Percentiles rank a stretch among this genome's conserved stretches.
These are phyloP conservation scores for Brachycybe producta DNA, from an alignment of 2,888 invertebrate species.

Conservation along the genomic window DNA sequence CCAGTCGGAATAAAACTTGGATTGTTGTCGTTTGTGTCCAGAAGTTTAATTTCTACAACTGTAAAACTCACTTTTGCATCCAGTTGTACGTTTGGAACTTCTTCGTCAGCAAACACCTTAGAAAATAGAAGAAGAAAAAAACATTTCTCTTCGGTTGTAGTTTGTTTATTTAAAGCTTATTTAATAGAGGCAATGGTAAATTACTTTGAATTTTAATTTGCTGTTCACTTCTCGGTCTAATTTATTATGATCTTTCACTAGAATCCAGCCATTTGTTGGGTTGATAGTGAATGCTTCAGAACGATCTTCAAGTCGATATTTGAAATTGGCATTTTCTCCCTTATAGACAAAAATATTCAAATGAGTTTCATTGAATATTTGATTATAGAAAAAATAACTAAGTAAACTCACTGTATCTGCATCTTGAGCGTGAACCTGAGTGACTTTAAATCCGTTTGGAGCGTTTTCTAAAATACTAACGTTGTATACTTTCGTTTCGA, in stretches of 20 bases:
- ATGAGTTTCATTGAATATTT: constrained; percentile 11
- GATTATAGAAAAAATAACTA: not conserved
- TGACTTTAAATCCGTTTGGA: constrained; percentile 62
- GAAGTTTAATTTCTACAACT: constrained; percentile 62
- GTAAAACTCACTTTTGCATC: constrained; percentile 42
- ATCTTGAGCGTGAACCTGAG: constrained; percentile 61
- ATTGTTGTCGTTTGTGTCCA: constrained; percentile 84
- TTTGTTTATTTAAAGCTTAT: too few relatives aligned
- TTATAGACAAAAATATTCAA: constrained; percentile 22
- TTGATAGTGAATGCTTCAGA: constrained; percentile 69
- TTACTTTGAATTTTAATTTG: constrained; percentile 50
- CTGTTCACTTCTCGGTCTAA: constrained; percentile 65
- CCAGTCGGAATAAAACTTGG: constrained; percentile 73
- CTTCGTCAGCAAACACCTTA: constrained; percentile 60
- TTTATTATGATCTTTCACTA: constrained; percentile 57
- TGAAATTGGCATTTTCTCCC: constrained; percentile 72
- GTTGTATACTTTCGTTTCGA: constrained; percentile 78
- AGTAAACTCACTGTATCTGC: constrained; percentile 48
- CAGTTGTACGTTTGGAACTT: constrained; percentile 49
- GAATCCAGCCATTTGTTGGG: constrained; percentile 67
- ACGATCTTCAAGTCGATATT: constrained; percentile 58
- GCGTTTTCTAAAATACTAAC: constrained; percentile 84
- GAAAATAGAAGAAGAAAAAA: not conserved
- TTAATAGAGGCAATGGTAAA: too few relatives aligned
- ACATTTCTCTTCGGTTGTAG: not conserved